Base-by-base conservation (phyloP, 2,797 vertebrate species). In the Simalia tracyae region DNA sequence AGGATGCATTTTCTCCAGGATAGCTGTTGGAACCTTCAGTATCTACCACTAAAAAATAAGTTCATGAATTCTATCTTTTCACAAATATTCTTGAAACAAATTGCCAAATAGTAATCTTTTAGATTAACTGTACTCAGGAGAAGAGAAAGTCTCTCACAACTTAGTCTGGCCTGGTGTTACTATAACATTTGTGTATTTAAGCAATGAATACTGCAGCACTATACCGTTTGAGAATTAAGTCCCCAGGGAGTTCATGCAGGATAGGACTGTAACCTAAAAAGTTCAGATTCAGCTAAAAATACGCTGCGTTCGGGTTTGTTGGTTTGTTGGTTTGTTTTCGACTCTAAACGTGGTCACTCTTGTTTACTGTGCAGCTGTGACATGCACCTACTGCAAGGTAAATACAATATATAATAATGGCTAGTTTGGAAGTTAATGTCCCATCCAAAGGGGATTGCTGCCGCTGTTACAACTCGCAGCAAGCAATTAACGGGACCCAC, bases 401-500 rank as follows among this genome's bases (percentile, higher is more conserved):
- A 95, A 94, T 92, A 95, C 92, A 95, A 86, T 91, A 89, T 63
- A 89, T 64, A 56, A 91, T 92, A 93, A 96, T 93, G 89, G 92
- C 42, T 92, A 92, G 88, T 91, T 96, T 96, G 66, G 93, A 95
- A 95, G 92, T 92, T 94, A 90, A 90, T 94, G 93, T 92, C 89
- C 94, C 94, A 95, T 93, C 92, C 0, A 0, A 85, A 96, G 94
- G 92, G 90, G 81, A 93, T 81, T 81, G 42, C 17, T 94, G 92
- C 17, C 93, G 92, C 86, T 94, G 88, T 94, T 94, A 94, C 94
- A 95, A 95, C 92, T 93, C 91, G 92, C 89, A 92, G 92, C 87
- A 93, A 96, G 94, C 95, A 95, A 95, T 95, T 96, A 96, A 94
- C 87, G 88, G 95, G 91, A 96, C 88, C 93, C 90, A 84, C 89